Base-by-base conservation (phyloP, 1,140 invertebrate species). In the Brachionus plicatilis region DNA sequence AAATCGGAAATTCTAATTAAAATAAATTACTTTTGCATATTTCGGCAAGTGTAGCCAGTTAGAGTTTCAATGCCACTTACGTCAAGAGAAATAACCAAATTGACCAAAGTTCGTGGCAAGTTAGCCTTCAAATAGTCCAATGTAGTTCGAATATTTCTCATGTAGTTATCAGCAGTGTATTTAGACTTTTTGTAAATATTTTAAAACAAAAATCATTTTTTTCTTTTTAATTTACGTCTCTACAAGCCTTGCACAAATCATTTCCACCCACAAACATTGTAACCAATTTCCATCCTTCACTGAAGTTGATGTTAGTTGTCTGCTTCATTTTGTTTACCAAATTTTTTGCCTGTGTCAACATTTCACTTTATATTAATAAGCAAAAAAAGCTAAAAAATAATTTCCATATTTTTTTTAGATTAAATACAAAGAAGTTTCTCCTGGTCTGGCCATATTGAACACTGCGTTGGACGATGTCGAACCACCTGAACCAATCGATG, bases 211-310 rank as follows among this genome's bases (percentile, higher is more conserved):
- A 41, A 3, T 9, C 27, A 29, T 37, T 37, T 37, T 37, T 5
- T 37, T 37, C 5, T 37, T 37, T 60, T 65, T 65, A 14, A 37
- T 33, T 88, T 86, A 79, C 66, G 20, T 89, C 86, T 8, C 86
- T 75, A 85, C 94, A 93, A 0, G 92, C 93, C 0, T 93, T 93
- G 87, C 94, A 95, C 14, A 95, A 91, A 88, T 95, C 94, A 87
- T 95, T 95, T 56, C 93, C 68, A 37, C 94, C 94, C 83, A 95
- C 93, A 86, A 95, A 93, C 14, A 95, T 90, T 0, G 94, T 95
- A 14, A 95, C 90, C 89, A 94, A 75, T 91, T 94, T 94, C 94
- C 94, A 94, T 72, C 89, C 86, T 20, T 92, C 88, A 27, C 88
- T 83, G 72, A 88, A 87, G 80, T 90, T 87, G 9, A 90, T 86